Percentiles rank a stretch among this genome's conserved stretches.
phyloP scores from a whole-genome alignment of 1,140 invertebrate species.

The Battus philenor region DNA sequence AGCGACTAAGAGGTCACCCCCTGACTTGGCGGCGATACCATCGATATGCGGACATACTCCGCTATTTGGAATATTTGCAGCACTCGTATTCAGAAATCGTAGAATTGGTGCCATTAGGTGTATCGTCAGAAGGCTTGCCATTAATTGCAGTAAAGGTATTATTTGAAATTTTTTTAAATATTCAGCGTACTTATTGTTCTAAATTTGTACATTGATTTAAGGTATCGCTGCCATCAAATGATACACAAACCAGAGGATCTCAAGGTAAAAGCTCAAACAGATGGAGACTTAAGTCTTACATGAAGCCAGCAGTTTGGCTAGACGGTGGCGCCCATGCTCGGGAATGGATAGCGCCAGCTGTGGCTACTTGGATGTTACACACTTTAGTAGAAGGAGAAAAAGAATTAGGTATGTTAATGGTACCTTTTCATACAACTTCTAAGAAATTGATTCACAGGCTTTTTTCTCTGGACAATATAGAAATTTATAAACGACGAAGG shows the following conservation, averaged over 20 bases:
- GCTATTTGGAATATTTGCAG: conserved; percentile 82
- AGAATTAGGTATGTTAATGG: conserved; percentile 67
- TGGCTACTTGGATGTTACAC: conserved; percentile 86
- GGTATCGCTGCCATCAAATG: conserved; percentile 48
- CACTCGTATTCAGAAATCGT: conserved; percentile 79
- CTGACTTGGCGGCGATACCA: conserved; percentile 86
- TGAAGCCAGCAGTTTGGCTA: conserved; percentile 80
- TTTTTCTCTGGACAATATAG: too few relatives aligned
- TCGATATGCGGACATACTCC: conserved; percentile 79
- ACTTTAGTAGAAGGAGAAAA: conserved; percentile 82
- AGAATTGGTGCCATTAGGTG: conserved; percentile 81
- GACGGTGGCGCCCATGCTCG: conserved; percentile 86
- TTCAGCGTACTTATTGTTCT: conserved; percentile 16
- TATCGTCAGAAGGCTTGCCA: conserved; percentile 83
- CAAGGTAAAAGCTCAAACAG: conserved; percentile 42
- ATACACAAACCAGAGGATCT: conserved; percentile 26
- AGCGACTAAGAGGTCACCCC: conserved; percentile 76
- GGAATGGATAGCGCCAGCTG: conserved; percentile 91
- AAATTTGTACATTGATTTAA: conserved; percentile 25
- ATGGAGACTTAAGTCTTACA: conserved; percentile 59
- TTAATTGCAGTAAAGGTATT: conserved; percentile 80
- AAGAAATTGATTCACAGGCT: too few relatives aligned
- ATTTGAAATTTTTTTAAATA: neutral
- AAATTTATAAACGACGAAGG: too few relatives aligned
- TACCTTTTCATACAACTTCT: neutral